These are phyloP conservation scores for Holacanthella duospinosa DNA, from an alignment of 2,888 invertebrate genomes.

Conservation along the genomic window DNA sequence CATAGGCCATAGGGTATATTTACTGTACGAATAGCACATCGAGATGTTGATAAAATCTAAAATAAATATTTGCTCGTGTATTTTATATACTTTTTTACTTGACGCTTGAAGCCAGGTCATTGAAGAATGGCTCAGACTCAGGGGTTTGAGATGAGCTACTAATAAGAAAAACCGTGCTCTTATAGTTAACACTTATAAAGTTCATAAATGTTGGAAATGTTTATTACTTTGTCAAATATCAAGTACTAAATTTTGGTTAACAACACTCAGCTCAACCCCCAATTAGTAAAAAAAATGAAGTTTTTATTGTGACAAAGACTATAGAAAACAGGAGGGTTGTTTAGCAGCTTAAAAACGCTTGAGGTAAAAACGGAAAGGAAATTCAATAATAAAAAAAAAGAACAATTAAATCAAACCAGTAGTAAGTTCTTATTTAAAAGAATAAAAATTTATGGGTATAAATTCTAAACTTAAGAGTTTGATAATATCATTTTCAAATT, in stretches of 20 bases:
- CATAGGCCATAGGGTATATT: neutral
- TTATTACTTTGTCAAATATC: constrained; percentile 3
- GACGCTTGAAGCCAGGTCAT: neutral
- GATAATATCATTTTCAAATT: too few species aligned
- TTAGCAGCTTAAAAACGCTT: too few species aligned
- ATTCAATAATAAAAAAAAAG: too few species aligned
- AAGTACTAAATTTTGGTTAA: neutral
- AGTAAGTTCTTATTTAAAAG: too few species aligned
- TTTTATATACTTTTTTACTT: neutral
- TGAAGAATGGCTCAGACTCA: too few species aligned
- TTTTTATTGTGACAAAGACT: too few species aligned
- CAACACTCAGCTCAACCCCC: neutral
- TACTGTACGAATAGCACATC: too few species aligned
- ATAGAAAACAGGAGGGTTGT: too few species aligned
- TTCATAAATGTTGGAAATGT: neutral
- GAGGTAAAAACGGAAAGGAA: too few species aligned
- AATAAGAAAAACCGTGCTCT: neutral
- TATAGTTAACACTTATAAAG: neutral
- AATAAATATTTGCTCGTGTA: neutral
- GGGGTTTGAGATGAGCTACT: neutral
- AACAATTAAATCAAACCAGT: too few species aligned
- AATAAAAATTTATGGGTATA: too few species aligned
- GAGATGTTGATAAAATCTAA: neutral
- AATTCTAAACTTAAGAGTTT: too few species aligned
- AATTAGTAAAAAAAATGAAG: neutral